A percentile compares a stretch with the other conserved stretches of the same genome.
These are phyloP conservation scores for Alsophila aescularia DNA, from an alignment of 2,888 invertebrate species.

Conservation along the genomic window DNA sequence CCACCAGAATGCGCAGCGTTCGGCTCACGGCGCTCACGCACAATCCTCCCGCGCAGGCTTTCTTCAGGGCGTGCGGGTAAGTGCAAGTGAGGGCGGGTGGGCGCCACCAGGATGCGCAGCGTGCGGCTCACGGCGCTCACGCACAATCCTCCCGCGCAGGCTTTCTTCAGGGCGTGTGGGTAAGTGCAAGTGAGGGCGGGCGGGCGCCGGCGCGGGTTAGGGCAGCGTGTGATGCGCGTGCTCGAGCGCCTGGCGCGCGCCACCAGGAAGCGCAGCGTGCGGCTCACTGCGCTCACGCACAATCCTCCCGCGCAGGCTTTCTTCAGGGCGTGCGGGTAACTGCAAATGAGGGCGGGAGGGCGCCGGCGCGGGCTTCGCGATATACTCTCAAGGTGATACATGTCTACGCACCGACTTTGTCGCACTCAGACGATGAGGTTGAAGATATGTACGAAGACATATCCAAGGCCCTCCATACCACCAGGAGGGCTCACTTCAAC, in stretches of 20 bases:
- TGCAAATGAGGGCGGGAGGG: too few species aligned
- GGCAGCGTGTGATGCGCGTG: conserved; percentile 91
- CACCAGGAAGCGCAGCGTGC: conserved; percentile 91
- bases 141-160: conserved; percentile 88
- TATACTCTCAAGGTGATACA: too few species aligned
- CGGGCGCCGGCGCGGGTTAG: conserved; percentile 91
- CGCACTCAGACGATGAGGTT: too few species aligned
- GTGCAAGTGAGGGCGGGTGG: conserved; percentile 79
- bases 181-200: conserved; percentile 91
- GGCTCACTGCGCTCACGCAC: conserved; percentile 92
- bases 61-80: conserved; percentile 91
- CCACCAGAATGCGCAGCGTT: conserved; percentile 91
- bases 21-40: conserved; percentile 92
- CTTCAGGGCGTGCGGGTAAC: conserved; percentile 90
- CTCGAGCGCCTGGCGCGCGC: conserved; percentile 90
- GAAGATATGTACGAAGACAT: too few species aligned
- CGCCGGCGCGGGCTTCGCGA: too few species aligned
- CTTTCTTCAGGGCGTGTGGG: conserved; percentile 92
- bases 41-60: conserved; percentile 88
- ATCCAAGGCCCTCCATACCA: too few species aligned
- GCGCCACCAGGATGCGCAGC: conserved; percentile 89
- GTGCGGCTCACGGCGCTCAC: conserved; percentile 93
- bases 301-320: conserved; percentile 89
- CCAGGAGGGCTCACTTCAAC: too few species aligned
- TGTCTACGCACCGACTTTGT: too few species aligned